A percentile compares a stretch with the other conserved stretches of the same genome.
Evolutionary conservation across 2,888 invertebrate species (phyloP).

Genomic region (Idaea biselata): DNA sequence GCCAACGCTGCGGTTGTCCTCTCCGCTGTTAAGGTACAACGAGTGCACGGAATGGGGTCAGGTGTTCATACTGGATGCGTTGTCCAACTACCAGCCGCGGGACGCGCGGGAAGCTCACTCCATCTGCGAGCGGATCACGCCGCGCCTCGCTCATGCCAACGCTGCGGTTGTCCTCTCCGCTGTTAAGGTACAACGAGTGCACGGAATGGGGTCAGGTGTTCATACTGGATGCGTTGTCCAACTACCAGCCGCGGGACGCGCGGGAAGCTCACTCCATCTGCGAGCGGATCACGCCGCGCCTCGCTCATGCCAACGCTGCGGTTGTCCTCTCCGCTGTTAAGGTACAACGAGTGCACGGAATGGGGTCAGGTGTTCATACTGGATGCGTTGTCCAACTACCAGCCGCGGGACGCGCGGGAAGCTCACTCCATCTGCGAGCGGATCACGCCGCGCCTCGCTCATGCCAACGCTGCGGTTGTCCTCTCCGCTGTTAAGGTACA

Average conservation of each 20-base stretch:
- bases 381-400: slow-evolving; percentile 98
- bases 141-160: slow-evolving; percentile 98
- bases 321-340: slow-evolving; percentile 99
- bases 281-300: slow-evolving; percentile 96
- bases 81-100: slow-evolving; percentile 97
- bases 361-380: slow-evolving; percentile 98
- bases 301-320: slow-evolving; percentile 99
- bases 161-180: slow-evolving; percentile 99
- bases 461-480: slow-evolving; percentile 99
- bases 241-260: slow-evolving; percentile 98
- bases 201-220: too few species aligned
- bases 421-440: slow-evolving; percentile 99
- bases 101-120: slow-evolving; percentile 99
- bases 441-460: slow-evolving; percentile 97
- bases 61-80: slow-evolving; percentile 98
- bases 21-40: slow-evolving; percentile 94
- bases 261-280: slow-evolving; percentile 99
- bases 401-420: slow-evolving; percentile 97
- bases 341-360: slow-evolving; percentile 80
- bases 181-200: slow-evolving; percentile 89
- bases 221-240: slow-evolving; percentile 97
- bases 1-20: slow-evolving; percentile 99
- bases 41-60: too few species aligned
- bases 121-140: slow-evolving; percentile 98
- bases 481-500: slow-evolving; percentile 97